Evolutionary conservation across 1,140 invertebrate genomes (phyloP).

Genomic region (Drosophila baimaii): DNA sequence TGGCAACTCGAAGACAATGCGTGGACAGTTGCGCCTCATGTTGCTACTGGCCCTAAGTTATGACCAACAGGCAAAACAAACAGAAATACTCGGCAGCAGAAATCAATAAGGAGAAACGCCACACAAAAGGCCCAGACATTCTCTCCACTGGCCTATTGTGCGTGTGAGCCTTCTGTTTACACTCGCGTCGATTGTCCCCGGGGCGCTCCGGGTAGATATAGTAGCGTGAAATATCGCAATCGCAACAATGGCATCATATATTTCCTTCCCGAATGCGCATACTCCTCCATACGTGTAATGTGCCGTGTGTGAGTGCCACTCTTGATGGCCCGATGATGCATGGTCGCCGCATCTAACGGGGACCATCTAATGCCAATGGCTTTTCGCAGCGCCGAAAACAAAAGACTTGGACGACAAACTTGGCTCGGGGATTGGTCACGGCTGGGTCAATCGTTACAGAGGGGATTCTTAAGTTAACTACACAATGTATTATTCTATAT

Average conservation of each 20-base stretch:
- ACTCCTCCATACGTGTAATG: conserved; percentile 66
- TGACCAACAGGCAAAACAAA: conserved; percentile 78
- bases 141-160: conserved; percentile 56
- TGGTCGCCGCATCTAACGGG: conserved; percentile 65
- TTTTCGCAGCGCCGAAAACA: conserved; percentile 45
- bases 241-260: conserved; percentile 77
- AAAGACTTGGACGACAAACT: conserved; percentile 70
- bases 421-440: conserved; percentile 17
- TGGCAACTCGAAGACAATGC: conserved; percentile 61
- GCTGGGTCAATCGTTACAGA: conserved; percentile 6
- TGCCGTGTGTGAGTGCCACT: conserved; percentile 31
- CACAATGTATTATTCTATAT: not conserved
- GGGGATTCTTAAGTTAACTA: not conserved
- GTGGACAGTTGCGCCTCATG: conserved; percentile 71
- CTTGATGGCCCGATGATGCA: conserved; percentile 59
- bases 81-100: conserved; percentile 34
- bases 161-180: conserved; percentile 60
- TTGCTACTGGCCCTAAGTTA: conserved; percentile 67
- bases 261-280: conserved; percentile 57
- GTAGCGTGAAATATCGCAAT: conserved; percentile 69
- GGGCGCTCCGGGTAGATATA: conserved; percentile 22
- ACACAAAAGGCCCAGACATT: conserved; percentile 51
- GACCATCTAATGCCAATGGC: conserved; percentile 27
- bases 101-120: conserved; percentile 60
- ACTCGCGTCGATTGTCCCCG: conserved; percentile 44